phyloP scores from a whole-genome alignment of 2,797 vertebrate species.

The Galagoides demidoff region DNA sequence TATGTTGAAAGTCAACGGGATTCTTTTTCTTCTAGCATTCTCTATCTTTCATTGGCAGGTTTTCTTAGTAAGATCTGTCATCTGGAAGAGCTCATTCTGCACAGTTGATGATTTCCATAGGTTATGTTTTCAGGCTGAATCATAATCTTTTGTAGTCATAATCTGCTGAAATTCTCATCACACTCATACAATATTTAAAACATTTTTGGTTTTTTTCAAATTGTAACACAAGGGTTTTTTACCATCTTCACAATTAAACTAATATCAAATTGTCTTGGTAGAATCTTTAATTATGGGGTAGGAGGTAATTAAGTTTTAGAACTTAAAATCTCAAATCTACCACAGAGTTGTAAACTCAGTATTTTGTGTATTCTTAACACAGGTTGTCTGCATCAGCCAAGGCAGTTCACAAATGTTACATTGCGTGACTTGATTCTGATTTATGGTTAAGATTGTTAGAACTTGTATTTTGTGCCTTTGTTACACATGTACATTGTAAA shows the following conservation, averaged over 20 bases:
- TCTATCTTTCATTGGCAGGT: slow-evolving; percentile 83
- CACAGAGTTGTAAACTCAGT: slow-evolving; percentile 51
- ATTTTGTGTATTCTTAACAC: slow-evolving; percentile 61
- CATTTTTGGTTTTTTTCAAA: slow-evolving; percentile 73
- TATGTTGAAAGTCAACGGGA: slow-evolving; percentile 83
- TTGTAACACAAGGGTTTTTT: slow-evolving; percentile 24
- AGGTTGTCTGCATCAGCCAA: slow-evolving; percentile 75
- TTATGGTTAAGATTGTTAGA: slow-evolving; percentile 84
- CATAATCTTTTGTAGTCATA: slow-evolving; percentile 83
- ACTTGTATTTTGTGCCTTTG: slow-evolving; percentile 85
- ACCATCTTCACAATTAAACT: slow-evolving; percentile 61
- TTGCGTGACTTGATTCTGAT: slow-evolving; percentile 91
- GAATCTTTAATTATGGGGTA: slow-evolving; percentile 54
- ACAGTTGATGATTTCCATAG: slow-evolving; percentile 87
- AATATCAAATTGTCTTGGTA: slow-evolving; percentile 54
- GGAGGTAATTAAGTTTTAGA: slow-evolving; percentile 62
- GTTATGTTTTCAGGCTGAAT: slow-evolving; percentile 88
- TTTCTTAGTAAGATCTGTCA: slow-evolving; percentile 85
- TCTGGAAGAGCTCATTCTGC: slow-evolving; percentile 84
- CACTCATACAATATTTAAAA: slow-evolving; percentile 80
- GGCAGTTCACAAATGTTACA: slow-evolving; percentile 76
- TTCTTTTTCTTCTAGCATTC: slow-evolving; percentile 78
- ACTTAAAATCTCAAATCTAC: slow-evolving; percentile 54
- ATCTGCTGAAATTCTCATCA: slow-evolving; percentile 83
- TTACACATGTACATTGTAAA: slow-evolving; percentile 92